phyloP scores from a whole-genome alignment of 2,797 vertebrate genomes.

The Megaceryle alcyon region DNA sequence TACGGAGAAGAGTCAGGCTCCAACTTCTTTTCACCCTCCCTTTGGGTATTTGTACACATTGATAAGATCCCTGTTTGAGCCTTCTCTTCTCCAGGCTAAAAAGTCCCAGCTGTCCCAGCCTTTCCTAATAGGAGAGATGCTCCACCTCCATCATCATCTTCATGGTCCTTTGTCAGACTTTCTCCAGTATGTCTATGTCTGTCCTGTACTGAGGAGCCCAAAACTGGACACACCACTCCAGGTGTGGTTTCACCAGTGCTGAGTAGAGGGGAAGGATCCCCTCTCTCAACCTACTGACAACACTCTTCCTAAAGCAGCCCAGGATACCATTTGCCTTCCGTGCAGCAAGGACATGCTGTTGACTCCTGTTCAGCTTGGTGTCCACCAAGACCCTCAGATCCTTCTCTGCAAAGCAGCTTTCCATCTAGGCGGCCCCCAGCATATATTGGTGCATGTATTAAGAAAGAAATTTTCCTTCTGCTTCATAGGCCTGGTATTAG shows the following conservation, averaged over 20 bases:
- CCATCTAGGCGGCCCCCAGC: neutral
- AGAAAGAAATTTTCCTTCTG: neutral
- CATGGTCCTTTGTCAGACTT: neutral
- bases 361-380: neutral
- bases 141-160: neutral
- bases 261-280: too few relatives aligned
- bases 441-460: neutral
- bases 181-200: neutral
- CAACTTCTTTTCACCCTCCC: neutral
- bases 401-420: neutral
- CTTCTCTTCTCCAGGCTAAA: neutral
- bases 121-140: neutral
- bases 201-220: too few relatives aligned
- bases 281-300: too few relatives aligned
- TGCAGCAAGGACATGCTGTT: neutral
- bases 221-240: too few relatives aligned
- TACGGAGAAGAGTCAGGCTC: too few relatives aligned
- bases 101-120: neutral
- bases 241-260: too few relatives aligned
- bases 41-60: neutral
- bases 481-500: neutral
- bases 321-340: neutral
- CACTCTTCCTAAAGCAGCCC: neutral
- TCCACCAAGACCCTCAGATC: neutral
- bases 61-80: neutral